Conservation (phyloP, 2,113 vertebrate species). For the Gallinago paraguaiae region DNA sequence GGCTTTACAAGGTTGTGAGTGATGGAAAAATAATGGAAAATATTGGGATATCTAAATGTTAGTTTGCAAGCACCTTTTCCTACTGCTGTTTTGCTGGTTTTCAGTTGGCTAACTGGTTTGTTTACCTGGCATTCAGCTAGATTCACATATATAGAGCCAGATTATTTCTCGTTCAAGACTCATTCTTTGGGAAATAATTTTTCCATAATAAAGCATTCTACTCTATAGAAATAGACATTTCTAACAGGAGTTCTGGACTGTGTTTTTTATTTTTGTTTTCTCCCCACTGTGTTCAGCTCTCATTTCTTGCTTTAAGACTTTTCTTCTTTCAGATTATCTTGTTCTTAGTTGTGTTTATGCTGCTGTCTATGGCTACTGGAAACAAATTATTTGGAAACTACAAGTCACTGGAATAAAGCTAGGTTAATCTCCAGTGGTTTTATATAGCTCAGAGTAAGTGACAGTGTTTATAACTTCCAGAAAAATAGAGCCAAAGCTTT, state of each 20-base stretch:
- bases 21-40: not conserved
- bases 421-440: constrained; percentile 6
- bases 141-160: not conserved
- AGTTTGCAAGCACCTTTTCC: not conserved
- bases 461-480: not conserved
- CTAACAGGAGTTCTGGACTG: not conserved
- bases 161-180: not conserved
- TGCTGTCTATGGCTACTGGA: not conserved
- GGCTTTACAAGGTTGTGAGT: not conserved
- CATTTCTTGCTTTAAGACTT: not conserved
- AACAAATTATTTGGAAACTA: not conserved
- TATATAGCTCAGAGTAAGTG: not conserved
- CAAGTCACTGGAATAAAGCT: not conserved
- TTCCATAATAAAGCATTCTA: not conserved
- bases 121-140: not conserved
- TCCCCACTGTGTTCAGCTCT: not conserved
- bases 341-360: not conserved
- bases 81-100: not conserved
- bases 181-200: not conserved
- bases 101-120: not conserved
- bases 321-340: not conserved
- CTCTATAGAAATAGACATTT: not conserved
- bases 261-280: not conserved
- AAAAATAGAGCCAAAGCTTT: not conserved
- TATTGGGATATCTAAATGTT: not conserved